Conservation (phyloP, 2,113 vertebrate species). For the Festucalex cinctus region DNA sequence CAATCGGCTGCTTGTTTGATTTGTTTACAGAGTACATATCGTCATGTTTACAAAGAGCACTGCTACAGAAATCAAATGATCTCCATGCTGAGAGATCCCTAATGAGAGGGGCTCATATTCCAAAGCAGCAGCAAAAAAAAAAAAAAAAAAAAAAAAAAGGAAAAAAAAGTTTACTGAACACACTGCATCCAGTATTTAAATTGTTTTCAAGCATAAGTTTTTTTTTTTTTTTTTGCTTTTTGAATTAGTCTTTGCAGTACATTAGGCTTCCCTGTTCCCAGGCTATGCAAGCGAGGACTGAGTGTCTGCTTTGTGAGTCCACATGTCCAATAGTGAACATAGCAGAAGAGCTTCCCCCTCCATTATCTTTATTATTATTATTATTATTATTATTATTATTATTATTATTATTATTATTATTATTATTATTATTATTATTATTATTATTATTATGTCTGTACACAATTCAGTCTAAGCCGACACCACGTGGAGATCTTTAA, state of each 20-base stretch:
- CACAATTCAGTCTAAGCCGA: conserved; percentile 30
- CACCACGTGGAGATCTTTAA: conserved; percentile 59
- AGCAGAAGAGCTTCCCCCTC: conserved; percentile 51
- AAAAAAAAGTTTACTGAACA: conserved; percentile 66
- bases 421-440: conserved; percentile 31
- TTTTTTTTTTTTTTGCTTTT: neutral
- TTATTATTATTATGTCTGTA: conserved; percentile 27
- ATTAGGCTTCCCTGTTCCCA: conserved; percentile 39
- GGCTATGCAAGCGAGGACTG: conserved; percentile 63
- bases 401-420: conserved; percentile 39
- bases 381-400: conserved; percentile 42
- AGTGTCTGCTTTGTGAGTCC: conserved; percentile 62
- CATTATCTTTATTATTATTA: conserved; percentile 32
- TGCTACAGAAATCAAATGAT: conserved; percentile 44
- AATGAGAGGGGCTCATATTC: conserved; percentile 40
- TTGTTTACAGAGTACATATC: conserved; percentile 59
- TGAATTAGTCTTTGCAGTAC: conserved; percentile 37
- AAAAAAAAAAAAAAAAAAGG: conserved; percentile 7
- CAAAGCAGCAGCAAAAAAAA: conserved; percentile 37
- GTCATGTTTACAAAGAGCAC: conserved; percentile 67
- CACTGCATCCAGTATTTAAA: conserved; percentile 62
- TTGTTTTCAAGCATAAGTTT: conserved; percentile 39
- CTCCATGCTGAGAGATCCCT: conserved; percentile 42
- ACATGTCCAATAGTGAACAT: conserved; percentile 39
- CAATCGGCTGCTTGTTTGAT: conserved; percentile 47